Evolutionary conservation across 2,888 invertebrate species (phyloP).

Genomic region (Polia nebulosa): DNA sequence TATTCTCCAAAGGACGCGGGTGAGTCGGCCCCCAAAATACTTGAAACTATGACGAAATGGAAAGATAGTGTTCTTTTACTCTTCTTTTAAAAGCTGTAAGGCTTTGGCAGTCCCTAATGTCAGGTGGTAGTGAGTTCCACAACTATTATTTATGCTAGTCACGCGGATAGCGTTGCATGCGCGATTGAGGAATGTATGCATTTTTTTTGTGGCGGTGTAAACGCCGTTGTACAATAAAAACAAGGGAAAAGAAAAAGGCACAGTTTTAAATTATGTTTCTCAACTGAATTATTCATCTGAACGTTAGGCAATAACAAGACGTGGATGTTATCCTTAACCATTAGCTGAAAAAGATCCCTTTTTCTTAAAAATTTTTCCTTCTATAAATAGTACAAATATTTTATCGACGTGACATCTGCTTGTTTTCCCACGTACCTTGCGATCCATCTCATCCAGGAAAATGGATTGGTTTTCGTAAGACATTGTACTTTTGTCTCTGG

Average conservation of each 20-base stretch:
- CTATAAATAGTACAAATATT: background rate
- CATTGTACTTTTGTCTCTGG: background rate
- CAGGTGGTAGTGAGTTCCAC: background rate
- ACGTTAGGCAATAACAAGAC: background rate
- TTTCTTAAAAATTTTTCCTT: background rate
- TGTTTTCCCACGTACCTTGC: background rate
- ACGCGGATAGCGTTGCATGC: too few species aligned
- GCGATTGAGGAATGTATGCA: too few species aligned
- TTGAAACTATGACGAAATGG: background rate
- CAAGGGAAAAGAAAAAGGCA: background rate
- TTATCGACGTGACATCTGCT: background rate
- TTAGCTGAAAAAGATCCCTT: background rate
- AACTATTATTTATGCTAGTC: background rate
- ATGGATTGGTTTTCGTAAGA: slow-evolving; percentile 10
- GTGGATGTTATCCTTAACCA: background rate
- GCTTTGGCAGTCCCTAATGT: background rate
- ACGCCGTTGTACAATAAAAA: background rate
- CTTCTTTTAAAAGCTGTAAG: background rate
- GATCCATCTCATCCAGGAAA: slow-evolving; percentile 13
- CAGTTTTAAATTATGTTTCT: background rate
- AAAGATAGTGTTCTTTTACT: background rate
- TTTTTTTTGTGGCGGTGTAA: too few species aligned
- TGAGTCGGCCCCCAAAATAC: too few species aligned
- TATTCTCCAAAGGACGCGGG: too few species aligned
- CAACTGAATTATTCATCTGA: slow-evolving; percentile 9